Evolutionary conservation across 2,113 vertebrate genomes (phyloP).

Genomic region (Tachysurus fulvidraco): DNA sequence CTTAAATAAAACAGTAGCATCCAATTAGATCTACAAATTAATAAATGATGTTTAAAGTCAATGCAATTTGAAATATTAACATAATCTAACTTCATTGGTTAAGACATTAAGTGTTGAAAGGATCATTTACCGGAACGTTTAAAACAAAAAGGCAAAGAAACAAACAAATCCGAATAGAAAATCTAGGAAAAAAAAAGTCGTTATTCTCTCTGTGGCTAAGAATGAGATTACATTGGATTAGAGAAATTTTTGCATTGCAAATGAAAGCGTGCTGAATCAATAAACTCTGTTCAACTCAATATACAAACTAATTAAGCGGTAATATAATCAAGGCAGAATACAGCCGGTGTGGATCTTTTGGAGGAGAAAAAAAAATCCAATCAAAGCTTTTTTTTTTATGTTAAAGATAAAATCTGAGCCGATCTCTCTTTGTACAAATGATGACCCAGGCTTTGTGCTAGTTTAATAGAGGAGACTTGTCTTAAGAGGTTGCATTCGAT

Average conservation of each 20-base stretch:
- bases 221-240: conserved; percentile 82
- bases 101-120: background rate
- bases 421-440: conserved; percentile 80
- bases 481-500: conserved; percentile 80
- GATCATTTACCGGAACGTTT: background rate
- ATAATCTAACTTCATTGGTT: background rate
- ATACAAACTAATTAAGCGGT: conserved; percentile 84
- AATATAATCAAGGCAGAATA: conserved; percentile 81
- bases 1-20: background rate
- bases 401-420: conserved; percentile 82
- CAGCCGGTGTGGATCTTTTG: conserved; percentile 74
- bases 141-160: conserved; percentile 50
- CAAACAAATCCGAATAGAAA: conserved; percentile 46
- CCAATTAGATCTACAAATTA: background rate
- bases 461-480: conserved; percentile 82
- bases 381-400: conserved; percentile 79
- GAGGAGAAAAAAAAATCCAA: conserved; percentile 75
- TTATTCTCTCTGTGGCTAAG: conserved; percentile 73
- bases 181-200: conserved; percentile 43
- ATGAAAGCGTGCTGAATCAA: conserved; percentile 79
- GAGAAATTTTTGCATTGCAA: conserved; percentile 81
- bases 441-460: conserved; percentile 80
- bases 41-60: background rate
- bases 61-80: background rate
- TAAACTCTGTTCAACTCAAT: conserved; percentile 81